Base-by-base conservation (phyloP, 2,113 vertebrate species). In the Hypocryptadius cinnamomeus region DNA sequence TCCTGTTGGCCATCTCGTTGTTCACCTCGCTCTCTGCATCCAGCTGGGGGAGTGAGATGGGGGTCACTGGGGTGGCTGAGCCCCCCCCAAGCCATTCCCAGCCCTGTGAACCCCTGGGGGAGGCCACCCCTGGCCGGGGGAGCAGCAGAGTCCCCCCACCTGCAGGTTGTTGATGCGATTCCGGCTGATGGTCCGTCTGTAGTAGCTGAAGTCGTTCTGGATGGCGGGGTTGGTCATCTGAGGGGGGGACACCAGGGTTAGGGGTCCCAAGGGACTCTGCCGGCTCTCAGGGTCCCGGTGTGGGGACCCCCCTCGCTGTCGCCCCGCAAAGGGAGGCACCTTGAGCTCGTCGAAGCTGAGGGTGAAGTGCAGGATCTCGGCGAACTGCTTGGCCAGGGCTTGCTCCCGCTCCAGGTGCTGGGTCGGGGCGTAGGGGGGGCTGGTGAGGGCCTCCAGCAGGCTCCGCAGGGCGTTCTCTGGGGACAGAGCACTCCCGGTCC, bases 221-320 rank as follows among this genome's bases (percentile, higher is more conserved):
- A 99, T 99, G 97, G 98, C 98, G 8, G 98, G 98, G 96, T 98
- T 99, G 94, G 98, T 98, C 98, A 99, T 99, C 98, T 99, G 4
- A 6, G 3, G 15, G 21, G 53, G 20, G 31, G 8, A 40, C 31
- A 4, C 4, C 21, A 0, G 1, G 1, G 9, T 93, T 9, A 87
- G 66, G 53, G 33, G 21, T 15, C 20, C 25, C 47, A 2, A 17
- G 51, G 66, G 11, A 6, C 60, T 13, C 39, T 13, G 21, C 13
- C 7, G 42, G 23, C 39, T 84, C 60, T 4, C 4, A 3, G 1
- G 2, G 50, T n/a, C 37, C 33, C 56, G 1, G 3, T 3, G 24
- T 16, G 45, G 27, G 50, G 35, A 6, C 10, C 6, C 40, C 3
- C 0, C 4, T 39, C 9, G 27, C 6, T 4, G 7, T 11, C 11